Base-by-base conservation (phyloP, 2,113 vertebrate species). In the Neomonachus schauinslandi region DNA sequence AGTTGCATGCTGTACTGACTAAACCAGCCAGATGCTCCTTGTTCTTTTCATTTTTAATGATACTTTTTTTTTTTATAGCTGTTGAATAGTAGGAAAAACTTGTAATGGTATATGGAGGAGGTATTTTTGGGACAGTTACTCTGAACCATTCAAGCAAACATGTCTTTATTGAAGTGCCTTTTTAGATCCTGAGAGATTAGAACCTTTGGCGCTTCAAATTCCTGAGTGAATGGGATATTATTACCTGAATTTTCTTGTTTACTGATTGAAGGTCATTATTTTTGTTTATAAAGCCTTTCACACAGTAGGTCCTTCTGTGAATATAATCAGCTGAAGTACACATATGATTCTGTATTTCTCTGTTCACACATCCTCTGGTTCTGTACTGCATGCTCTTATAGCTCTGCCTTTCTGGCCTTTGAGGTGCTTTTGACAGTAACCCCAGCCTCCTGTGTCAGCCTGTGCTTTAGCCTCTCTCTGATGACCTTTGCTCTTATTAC, bases 101-200 rank as follows among this genome's bases (percentile, higher is more conserved):
- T 79, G 22, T 18, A 89, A 63, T 94, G 28, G 14, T 63, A 4
- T 79, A 28, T 24, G 8, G 91, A 83, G 33, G 39, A 88, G 77
- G 7, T 94, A 63, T 91, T 97, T 92, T 84, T 18, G 42, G 72
- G 24, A 83, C 46, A 77, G 24, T 82, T 96, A 81, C 26, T 89
- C 19, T 39, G 94, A 95, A 77, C 9, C 65, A 91, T 2, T 89
- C n/a, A 83, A 69, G 33, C n/a, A 69, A 69, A 5, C 46, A 86
- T 74, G 39, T 57, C 21, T 87, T 96, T 96, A 79, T 90, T 82
- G 87, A 97, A 91, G 13, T 90, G 13, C 18, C 19, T 65, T 97
- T 96, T 91, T 85, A 97, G 61, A 67, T 93, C 26, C 31, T 92
- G 67, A 87, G 55, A 93, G 21, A 91, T 79, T 93, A 95, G 36